Evolutionary conservation across 35 echinoderm and acorn worm genomes (phyloP).

Genomic region (Ptychodera flava): DNA sequence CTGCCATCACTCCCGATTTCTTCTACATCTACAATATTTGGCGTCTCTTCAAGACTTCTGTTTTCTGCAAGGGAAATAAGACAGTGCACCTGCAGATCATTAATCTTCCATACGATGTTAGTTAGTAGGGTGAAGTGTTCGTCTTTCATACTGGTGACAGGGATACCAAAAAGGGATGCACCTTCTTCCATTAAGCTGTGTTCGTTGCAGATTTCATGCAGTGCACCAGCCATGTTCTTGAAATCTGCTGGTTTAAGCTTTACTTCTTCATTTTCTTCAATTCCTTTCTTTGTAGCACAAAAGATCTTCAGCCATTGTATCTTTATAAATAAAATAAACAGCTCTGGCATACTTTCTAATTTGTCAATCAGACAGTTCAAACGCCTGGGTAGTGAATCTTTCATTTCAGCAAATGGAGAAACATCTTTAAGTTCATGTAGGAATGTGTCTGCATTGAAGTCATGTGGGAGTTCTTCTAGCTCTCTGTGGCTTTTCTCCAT

Average conservation of each 20-base stretch:
- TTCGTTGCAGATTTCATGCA: not conserved
- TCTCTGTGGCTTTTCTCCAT: not conserved
- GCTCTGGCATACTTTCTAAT: not conserved
- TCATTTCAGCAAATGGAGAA: not conserved
- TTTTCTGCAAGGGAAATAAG: not conserved
- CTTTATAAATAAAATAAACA: not conserved
- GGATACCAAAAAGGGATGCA: not conserved
- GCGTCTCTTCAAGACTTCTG: not conserved
- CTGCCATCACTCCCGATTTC: not conserved
- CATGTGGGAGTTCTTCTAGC: not conserved
- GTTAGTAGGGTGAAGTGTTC: not conserved
- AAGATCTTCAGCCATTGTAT: not conserved
- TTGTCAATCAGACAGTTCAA: not conserved
- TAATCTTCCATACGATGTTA: not conserved
- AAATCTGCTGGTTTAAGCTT: not conserved
- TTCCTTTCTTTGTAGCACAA: not conserved
- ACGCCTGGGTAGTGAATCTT: not conserved
- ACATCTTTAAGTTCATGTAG: not conserved
- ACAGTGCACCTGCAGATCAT: not conserved
- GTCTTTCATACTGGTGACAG: not conserved
- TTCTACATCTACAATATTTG: not conserved
- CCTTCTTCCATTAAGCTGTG: not conserved
- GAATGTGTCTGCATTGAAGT: not conserved
- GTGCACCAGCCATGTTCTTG: not conserved
- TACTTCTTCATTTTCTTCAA: not conserved